Base-by-base conservation (phyloP, 2,113 vertebrate species). In the Corynorhinus townsendii region DNA sequence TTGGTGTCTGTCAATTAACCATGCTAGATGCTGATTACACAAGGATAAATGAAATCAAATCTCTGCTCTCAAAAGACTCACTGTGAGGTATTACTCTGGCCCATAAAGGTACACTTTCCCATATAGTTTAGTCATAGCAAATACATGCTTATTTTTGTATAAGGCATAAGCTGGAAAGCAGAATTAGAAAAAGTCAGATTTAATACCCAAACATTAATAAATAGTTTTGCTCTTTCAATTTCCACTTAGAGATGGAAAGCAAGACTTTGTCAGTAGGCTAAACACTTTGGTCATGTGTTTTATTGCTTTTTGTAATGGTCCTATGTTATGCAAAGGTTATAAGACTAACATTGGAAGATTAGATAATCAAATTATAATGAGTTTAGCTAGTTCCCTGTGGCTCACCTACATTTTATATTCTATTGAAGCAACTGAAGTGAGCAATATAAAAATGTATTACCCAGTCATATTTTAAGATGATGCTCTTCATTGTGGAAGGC, bases 401-500 rank as follows among this genome's bases (percentile, higher is more conserved):
- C 33, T 97, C 3, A 9, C 12, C 96, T 72, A 15, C 26, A 71
- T 26, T 82, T 95, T 96, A 95, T 45, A 90, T n/a, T 93, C 68
- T 97, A 79, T 72, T 96, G 92, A 97, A 64, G 86, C 59, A 85
- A 96, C 45, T 14, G n/a, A 76, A 43, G 80, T 16, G 54, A 91
- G 59, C 38, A 94, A 94, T 73, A 95, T 49, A 96, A 95, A 95
- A 73, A 77, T 89, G 88, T 93, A 96, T 96, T 96, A 90, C 76
- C 71, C 4, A 4, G 16, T 35, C 93, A 68, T 95, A 94, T 96
- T 96, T 97, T 89, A 66, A 95, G 94, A 76, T 1, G 2, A 96
- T 89, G 8, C 0, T 75, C 35, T 85, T 95, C 45, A 91, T 71
- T 93, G 4, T 68, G 30, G 49, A 85, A 93, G 40, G n/a, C 47